A percentile compares a stretch with the other conserved stretches of the same genome.
Evolutionary conservation across 2,113 vertebrate species (phyloP).

Genomic region (Tetrax tetrax): DNA sequence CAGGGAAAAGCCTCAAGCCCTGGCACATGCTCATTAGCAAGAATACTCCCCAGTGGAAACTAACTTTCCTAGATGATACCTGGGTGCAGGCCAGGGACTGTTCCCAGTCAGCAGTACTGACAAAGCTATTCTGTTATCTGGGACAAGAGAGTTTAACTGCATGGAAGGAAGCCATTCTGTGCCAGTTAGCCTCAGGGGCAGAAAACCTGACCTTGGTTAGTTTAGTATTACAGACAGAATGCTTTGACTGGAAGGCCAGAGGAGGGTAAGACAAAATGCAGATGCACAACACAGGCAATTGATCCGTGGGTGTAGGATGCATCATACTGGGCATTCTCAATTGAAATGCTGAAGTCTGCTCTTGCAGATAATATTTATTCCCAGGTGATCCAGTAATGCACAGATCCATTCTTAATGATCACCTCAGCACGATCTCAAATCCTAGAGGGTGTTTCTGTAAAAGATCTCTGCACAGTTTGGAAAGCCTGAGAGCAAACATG

Average conservation of each 20-base stretch:
- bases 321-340: background rate
- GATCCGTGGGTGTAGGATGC: background rate
- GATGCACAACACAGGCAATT: background rate
- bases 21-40: background rate
- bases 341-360: background rate
- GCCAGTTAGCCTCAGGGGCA: conserved; percentile 45
- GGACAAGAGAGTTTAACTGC: background rate
- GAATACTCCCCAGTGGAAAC: background rate
- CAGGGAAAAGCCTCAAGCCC: background rate
- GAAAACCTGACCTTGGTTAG: conserved; percentile 43
- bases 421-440: background rate
- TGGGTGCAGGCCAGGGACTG: conserved; percentile 31
- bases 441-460: background rate
- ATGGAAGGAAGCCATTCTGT: conserved; percentile 20
- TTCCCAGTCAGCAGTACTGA: conserved; percentile 15
- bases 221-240: conserved; percentile 1
- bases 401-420: background rate
- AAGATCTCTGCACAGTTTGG: background rate
- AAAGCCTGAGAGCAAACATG: background rate
- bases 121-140: conserved; percentile 57
- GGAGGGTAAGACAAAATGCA: background rate
- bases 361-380: background rate
- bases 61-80: background rate
- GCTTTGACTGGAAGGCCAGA: background rate
- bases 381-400: background rate